Evolutionary conservation across 1,140 invertebrate species (phyloP).

Genomic region (Rhagoletis pomonella): DNA sequence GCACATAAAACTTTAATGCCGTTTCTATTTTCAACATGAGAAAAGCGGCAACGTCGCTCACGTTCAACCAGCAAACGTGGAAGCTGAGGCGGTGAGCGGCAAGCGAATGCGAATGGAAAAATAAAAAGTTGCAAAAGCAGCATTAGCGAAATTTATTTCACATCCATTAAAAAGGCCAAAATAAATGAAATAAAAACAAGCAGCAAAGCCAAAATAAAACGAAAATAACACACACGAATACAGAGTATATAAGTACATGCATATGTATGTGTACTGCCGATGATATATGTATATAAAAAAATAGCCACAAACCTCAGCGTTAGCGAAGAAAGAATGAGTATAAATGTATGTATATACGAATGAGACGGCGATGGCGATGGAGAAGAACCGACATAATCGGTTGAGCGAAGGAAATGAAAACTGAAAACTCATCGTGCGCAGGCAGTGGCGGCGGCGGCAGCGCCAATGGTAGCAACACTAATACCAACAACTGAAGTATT

Average conservation of each 20-base stretch:
- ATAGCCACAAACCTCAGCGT: not conserved
- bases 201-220: conserved; percentile 33
- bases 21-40: conserved; percentile 15
- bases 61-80: not conserved
- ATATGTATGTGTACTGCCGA: not conserved
- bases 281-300: not conserved
- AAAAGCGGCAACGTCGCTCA: conserved; percentile 50
- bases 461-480: too few relatives aligned
- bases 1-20: not conserved
- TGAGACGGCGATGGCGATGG: too few relatives aligned
- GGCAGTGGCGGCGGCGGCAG: too few relatives aligned
- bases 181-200: conserved; percentile 41
- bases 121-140: conserved; percentile 48
- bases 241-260: not conserved
- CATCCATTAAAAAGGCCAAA: conserved; percentile 51
- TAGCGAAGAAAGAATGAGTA: not conserved
- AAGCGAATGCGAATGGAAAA: conserved; percentile 32
- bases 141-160: conserved; percentile 53
- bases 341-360: too few relatives aligned
- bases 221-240: not conserved
- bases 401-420: too few relatives aligned
- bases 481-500: too few relatives aligned
- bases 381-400: too few relatives aligned
- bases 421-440: too few relatives aligned
- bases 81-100: not conserved